A percentile compares a stretch with the other conserved stretches of the same genome.
Evolutionary conservation across 1,140 invertebrate genomes (phyloP).

Genomic region (Polypedilum vanderplanki): DNA sequence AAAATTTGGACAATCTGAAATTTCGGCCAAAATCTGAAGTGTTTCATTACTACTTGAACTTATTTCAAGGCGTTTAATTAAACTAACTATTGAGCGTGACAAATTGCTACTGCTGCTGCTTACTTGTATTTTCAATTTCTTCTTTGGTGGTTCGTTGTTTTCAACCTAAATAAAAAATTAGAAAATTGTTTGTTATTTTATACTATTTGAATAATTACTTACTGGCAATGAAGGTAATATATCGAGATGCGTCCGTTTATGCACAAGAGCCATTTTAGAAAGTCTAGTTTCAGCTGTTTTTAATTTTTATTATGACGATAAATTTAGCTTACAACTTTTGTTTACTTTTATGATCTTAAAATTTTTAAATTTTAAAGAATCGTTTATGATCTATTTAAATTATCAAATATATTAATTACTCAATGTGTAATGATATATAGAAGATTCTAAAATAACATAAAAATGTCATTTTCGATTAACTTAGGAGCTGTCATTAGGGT

Average conservation of each 20-base stretch:
- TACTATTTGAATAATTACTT: not conserved
- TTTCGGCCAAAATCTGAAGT: slow-evolving; percentile 60
- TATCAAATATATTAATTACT: too few relatives aligned
- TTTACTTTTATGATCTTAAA: too few relatives aligned
- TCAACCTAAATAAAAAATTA: not conserved
- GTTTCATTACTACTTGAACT: slow-evolving; percentile 53
- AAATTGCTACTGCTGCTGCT: not conserved
- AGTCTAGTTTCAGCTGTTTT: not conserved
- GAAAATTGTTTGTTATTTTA: not conserved
- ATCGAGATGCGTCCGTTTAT: not conserved
- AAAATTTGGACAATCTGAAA: slow-evolving; percentile 65
- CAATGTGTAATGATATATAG: too few relatives aligned
- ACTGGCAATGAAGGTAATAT: not conserved
- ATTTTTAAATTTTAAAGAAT: too few relatives aligned
- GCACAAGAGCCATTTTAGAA: slow-evolving; percentile 14
- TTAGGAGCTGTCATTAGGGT: too few relatives aligned
- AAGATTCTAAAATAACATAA: too few relatives aligned
- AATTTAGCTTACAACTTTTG: too few relatives aligned
- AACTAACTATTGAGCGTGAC: not conserved
- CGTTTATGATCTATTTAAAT: too few relatives aligned
- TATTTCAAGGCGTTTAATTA: not conserved
- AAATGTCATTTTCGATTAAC: too few relatives aligned
- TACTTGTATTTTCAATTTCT: not conserved
- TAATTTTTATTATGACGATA: too few relatives aligned
- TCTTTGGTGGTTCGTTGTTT: not conserved